Evolutionary conservation across 2,113 vertebrate species (phyloP), one percentile per base, ranked within the genome.

Genomic region (Crotalus helleri): DNA sequence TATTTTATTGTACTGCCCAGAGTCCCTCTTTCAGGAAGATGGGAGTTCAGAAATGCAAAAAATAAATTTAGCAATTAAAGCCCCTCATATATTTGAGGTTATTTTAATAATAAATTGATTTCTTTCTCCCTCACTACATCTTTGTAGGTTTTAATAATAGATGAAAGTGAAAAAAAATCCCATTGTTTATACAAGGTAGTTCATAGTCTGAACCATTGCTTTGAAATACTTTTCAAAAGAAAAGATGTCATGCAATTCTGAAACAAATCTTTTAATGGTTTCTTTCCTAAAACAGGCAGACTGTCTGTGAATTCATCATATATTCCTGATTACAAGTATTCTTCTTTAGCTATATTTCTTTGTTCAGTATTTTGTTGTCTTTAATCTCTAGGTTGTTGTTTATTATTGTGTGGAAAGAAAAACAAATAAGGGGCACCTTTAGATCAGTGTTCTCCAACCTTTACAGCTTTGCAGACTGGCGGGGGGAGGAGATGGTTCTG

Each of bases 201-300:
- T 69, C 59, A 44, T 11, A n/a, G 58, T 59, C n/a, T 87, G 92
- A 59, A 92, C 33, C 33, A 91, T 86, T 49, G 54, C 33, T 91
- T 54, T 92, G 86, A 89, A 94, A 91, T 91, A 64, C 57, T 94
- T 87, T 85, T 91, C 81, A 93, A 74, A 74, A 91, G 87, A 90
- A 55, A 90, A 53, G 44, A 58, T 74, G 89, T 81, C 81, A 46
- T 59, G 46, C 4, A 46, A 33, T 93, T 74, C 29, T 88, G 85
- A 94, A 91, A 90, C 26, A 93, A 89, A 86, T 57, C 11, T 90
- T 88, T 46, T 93, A 93, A 90, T 87, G 11, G 54, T 39, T 85
- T 91, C 11, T 21, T 85, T 39, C 87, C 88, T 21, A 88, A 90
- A 91, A 74, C 74, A n/a, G 53, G n/a, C 54, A 89, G 21, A 57